Evolutionary conservation across 2,113 vertebrate genomes (phyloP).

Genomic region (Alces alces): DNA sequence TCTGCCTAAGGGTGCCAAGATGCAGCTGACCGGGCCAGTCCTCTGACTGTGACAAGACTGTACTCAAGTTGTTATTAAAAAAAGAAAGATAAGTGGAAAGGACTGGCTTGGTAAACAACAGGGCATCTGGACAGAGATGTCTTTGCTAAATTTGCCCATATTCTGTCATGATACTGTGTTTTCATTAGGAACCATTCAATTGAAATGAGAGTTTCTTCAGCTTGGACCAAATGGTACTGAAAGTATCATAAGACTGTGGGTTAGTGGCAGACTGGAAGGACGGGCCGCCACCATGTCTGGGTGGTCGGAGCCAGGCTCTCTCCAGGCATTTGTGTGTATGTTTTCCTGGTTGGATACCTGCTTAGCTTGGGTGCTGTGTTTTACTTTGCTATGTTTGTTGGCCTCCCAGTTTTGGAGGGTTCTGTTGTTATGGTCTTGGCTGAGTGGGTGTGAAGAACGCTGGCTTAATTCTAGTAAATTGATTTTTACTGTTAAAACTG

Average conservation of each 20-base stretch:
- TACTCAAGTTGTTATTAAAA: neutral
- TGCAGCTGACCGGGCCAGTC: neutral
- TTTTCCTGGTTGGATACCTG: neutral
- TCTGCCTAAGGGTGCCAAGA: neutral
- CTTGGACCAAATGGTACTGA: constrained; percentile 60
- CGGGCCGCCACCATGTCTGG: neutral
- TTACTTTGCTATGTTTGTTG: constrained; percentile 6
- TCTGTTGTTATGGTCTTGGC: constrained; percentile 22
- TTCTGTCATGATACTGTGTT: neutral
- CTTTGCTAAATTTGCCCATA: neutral
- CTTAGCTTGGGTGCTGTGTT: neutral
- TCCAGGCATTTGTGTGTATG: neutral
- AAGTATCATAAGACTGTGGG: neutral
- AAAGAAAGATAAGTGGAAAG: neutral
- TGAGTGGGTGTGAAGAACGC: constrained; percentile 17
- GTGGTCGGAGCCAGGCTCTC: neutral
- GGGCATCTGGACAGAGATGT: neutral
- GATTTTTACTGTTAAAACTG: constrained; percentile 30
- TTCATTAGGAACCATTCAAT: neutral
- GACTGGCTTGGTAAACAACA: neutral
- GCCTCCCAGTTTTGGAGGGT: neutral
- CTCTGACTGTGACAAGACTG: neutral
- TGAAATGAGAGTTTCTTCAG: constrained; percentile 29
- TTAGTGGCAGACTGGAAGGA: neutral
- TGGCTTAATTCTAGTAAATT: constrained; percentile 43